Base-by-base conservation (phyloP, 2,888 invertebrate species). In the Pandemis cinnamomeana region DNA sequence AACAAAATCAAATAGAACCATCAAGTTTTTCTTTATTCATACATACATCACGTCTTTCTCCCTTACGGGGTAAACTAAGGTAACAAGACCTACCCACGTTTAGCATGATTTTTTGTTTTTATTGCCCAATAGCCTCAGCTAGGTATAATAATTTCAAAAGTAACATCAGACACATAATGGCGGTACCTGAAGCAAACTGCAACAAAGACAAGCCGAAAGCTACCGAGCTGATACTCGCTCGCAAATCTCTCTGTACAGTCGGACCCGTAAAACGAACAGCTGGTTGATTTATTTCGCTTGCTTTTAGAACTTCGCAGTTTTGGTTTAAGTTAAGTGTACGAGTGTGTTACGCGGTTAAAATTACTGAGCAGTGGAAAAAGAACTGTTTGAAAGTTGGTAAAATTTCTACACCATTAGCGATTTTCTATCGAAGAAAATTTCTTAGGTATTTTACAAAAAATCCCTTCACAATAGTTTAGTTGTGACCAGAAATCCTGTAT, bases 131-230 rank as follows among this genome's bases (percentile, higher is more conserved):
- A 60, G 11, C 27, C 60, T 36, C 7, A 60, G 11, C 15, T 10
- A 7, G 7, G 13, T 42, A n/a, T 20, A 8, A 5, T 2, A 11
- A 44, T 7, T 46, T 20, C 36, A 51, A 62, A 67, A 44, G 68
- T 41, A 58, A 41, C 58, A 48, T 64, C 72, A 20, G 66, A n/a
- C 48, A 46, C 63, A 55, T 55, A 72, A 68, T 62, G 55, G 36
- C 72, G 55, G 64, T 62, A 62, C 62, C 72, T 58, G 64, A 62
- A 60, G 46, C 36, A 20, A 5, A 70, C 73, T 70, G 66, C 70
- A 60, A 72, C 68, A 72, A 72, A 72, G 58, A 67, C 61, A 20
- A 51, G 69, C 51, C 20, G 36, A 51, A 66, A 66, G 66, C 71
- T 63, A 53, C 44, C 46, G 55, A 48, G 66, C 48, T 70, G 69